Evolutionary conservation across 2,888 invertebrate species (phyloP).

Genomic region (Phalera bucephala): DNA sequence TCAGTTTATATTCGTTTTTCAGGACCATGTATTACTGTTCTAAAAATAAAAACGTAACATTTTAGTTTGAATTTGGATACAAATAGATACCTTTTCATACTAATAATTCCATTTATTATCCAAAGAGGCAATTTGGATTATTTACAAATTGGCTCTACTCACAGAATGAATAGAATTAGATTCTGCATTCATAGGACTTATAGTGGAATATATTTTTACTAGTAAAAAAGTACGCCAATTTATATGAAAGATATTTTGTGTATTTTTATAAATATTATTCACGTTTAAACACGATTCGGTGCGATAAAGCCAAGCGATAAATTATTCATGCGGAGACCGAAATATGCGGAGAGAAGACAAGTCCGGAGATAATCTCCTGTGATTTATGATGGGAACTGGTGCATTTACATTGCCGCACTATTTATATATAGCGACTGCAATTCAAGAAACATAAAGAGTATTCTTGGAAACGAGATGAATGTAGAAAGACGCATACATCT

Average conservation of each 20-base stretch:
- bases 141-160: slow-evolving; percentile 9
- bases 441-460: too few relatives aligned
- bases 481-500: too few relatives aligned
- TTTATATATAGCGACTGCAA: neutral
- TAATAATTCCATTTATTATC: slow-evolving; percentile 10
- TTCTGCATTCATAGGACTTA: slow-evolving; percentile 3
- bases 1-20: too few relatives aligned
- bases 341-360: slow-evolving; percentile 60
- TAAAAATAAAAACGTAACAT: too few relatives aligned
- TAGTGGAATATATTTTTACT: neutral
- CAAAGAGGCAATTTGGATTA: slow-evolving; percentile 13
- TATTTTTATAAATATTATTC: slow-evolving; percentile 13
- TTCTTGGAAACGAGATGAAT: too few relatives aligned
- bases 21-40: too few relatives aligned
- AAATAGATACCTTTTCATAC: too few relatives aligned
- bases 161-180: slow-evolving; percentile 7
- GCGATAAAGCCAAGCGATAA: slow-evolving; percentile 54
- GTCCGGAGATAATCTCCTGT: slow-evolving; percentile 71
- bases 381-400: slow-evolving; percentile 73
- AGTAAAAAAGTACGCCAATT: neutral
- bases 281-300: slow-evolving; percentile 41
- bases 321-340: slow-evolving; percentile 70
- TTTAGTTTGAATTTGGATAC: too few relatives aligned
- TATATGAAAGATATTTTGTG: neutral
- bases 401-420: slow-evolving; percentile 49